Percentiles rank a stretch among this genome's conserved stretches.
phyloP scores from a whole-genome alignment of 2,888 invertebrate genomes.

The Acronicta leporina region DNA sequence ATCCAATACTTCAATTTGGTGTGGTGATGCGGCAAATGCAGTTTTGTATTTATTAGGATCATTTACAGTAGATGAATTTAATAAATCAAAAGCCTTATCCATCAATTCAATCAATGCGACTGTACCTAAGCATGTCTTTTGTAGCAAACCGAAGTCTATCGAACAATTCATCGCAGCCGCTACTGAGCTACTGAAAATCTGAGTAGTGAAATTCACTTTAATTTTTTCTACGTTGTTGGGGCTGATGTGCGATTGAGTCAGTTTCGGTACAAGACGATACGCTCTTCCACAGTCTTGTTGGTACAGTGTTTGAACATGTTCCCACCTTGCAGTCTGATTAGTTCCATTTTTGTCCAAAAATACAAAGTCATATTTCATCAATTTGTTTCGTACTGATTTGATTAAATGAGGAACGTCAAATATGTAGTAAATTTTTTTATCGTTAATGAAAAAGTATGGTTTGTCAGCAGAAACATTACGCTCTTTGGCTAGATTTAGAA shows the following conservation, averaged over 20 bases:
- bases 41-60: background rate
- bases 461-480: background rate
- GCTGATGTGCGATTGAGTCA: background rate
- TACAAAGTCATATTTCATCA: constrained; percentile 1
- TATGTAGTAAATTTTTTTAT: background rate
- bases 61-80: background rate
- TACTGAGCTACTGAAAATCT: background rate
- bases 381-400: background rate
- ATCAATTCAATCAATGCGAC: background rate
- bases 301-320: background rate
- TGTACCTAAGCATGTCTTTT: background rate
- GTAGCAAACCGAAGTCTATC: background rate
- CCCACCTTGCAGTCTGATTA: background rate
- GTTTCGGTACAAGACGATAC: background rate
- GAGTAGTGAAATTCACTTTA: background rate
- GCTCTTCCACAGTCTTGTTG: background rate
- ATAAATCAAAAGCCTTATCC: background rate
- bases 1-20: background rate
- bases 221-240: background rate
- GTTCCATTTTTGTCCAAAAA: background rate
- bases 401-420: constrained; percentile 1
- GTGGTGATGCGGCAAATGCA: background rate
- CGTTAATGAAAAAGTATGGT: background rate
- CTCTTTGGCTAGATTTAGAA: background rate
- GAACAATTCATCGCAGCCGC: background rate